Evolutionary conservation across 1,140 invertebrate species (phyloP), one percentile per base, ranked within the genome.

Genomic region (Daktulosphaira vitifoliae): DNA sequence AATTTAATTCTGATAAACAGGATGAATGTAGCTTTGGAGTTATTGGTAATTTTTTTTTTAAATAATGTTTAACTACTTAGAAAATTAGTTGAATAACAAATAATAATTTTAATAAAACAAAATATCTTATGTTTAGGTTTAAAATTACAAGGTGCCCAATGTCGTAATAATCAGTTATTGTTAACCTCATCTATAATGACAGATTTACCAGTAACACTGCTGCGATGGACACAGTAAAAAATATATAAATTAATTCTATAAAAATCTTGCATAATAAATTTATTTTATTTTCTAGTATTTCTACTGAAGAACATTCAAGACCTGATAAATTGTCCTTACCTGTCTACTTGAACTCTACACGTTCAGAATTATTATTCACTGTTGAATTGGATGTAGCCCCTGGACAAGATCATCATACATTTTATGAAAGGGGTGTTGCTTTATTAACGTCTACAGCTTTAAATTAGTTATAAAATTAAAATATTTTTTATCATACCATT

Each of bases 391-490:
- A 90, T 69, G 86, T 93, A 37, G 89, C 89, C 33, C 81, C 85
- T 65, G 87, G 84, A 67, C 89, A 88, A 78, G 90, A 91, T 74
- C 86, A 85, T 68, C 91, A 90, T 75, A 90, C 86, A 74, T 95
- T 98, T 80, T 97, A 97, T 76, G 95, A 99, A 76, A 81, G 96
- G 66, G 96, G 96, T 66, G 96, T 99, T 1, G 96, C 96, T 29
- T 82, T 96, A 26, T 80, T 96, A 68, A 90, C 89, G 37, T 93
- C 89, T 48, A 92, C 90, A n/a, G 84, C 88, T 69, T 81, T 92
- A 67, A 91, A 92, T 78, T 94, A 85, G 81, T 26, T 46, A 46
- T 59, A 16, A 33, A 16, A 20, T 37, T 2, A 8, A 33, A 29
- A 0, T 29, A 50, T 42, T 38, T 23, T 38, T 0, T 22, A 18